phyloP scores from a whole-genome alignment of 2,113 vertebrate species.

The Macaca nemestrina region DNA sequence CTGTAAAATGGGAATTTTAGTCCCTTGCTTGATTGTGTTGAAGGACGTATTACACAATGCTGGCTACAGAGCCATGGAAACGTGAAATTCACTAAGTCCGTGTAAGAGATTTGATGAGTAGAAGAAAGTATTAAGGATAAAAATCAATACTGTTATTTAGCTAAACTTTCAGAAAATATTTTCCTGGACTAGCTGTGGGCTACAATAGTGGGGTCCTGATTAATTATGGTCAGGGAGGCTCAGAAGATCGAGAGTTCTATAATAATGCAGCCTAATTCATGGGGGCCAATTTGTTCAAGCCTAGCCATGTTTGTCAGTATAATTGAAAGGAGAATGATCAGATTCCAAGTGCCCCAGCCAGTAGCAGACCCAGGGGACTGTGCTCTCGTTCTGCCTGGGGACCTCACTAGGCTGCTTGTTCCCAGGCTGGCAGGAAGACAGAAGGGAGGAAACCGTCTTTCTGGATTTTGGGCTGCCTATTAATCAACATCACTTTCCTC shows the following conservation, averaged over 20 bases:
- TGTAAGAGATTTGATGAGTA: neutral
- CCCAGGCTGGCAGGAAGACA: neutral
- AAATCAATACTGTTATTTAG: slow-evolving; percentile 17
- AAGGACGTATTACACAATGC: neutral
- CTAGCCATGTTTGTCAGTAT: slow-evolving; percentile 20
- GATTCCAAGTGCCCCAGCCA: neutral
- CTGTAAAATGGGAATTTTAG: neutral
- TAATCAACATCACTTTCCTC: slow-evolving; percentile 67
- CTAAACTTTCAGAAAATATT: slow-evolving; percentile 41
- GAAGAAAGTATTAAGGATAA: slow-evolving; percentile 15
- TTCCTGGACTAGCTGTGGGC: neutral
- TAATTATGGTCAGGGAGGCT: neutral
- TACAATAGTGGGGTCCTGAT: neutral
- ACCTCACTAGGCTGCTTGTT: neutral
- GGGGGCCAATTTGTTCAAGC: neutral
- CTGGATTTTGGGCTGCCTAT: neutral
- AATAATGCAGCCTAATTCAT: neutral
- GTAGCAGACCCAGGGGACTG: neutral
- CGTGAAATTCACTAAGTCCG: neutral
- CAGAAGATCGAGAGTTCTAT: neutral
- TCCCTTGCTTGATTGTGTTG: neutral
- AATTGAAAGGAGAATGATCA: slow-evolving; percentile 42
- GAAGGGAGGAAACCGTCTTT: neutral
- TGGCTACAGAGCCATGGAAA: neutral
- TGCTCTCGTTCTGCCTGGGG: neutral